These are phyloP conservation scores for Paramormyrops kingsleyae DNA, from an alignment of 2,113 vertebrate genomes.

Conservation along the genomic window DNA sequence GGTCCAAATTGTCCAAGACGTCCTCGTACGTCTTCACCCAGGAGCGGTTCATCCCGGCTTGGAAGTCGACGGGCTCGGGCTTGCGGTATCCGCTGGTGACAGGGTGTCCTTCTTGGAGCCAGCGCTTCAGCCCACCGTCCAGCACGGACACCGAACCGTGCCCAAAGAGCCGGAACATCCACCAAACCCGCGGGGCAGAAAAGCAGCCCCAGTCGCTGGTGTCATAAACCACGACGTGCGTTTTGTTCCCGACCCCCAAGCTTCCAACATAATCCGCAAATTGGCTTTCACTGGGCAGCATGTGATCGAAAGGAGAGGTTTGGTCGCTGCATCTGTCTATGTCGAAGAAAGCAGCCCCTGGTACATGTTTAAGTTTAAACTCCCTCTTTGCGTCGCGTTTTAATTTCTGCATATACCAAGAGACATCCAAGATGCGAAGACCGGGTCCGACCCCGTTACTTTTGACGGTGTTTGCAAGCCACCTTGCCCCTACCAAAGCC, in stretches of 20 bases:
- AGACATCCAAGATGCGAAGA: constrained; percentile 75
- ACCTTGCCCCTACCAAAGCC: constrained; percentile 73
- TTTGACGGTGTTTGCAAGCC: constrained; percentile 75
- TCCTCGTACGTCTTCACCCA: constrained; percentile 78
- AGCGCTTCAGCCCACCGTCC: constrained; percentile 79
- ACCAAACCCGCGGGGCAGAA: constrained; percentile 84
- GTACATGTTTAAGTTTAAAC: constrained; percentile 73
- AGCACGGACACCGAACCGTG: constrained; percentile 77
- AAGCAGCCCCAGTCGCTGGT: constrained; percentile 80
- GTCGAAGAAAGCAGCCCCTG: constrained; percentile 78
- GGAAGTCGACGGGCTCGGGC: constrained; percentile 55
- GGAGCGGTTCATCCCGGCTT: constrained; percentile 52
- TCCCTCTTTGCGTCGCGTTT: constrained; percentile 68
- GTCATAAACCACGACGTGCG: constrained; percentile 88
- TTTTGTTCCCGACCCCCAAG: constrained; percentile 73
- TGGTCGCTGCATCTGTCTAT: constrained; percentile 78
- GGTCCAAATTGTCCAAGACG: constrained; percentile 71
- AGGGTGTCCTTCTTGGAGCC: constrained; percentile 63
- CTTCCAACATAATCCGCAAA: constrained; percentile 72
- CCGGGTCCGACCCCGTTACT: constrained; percentile 56
- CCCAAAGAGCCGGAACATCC: constrained; percentile 91
- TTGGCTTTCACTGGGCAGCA: constrained; percentile 65
- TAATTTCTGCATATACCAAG: constrained; percentile 80
- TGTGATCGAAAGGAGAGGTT: constrained; percentile 74
- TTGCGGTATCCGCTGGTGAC: constrained; percentile 52